Evolutionary conservation across 2,113 vertebrate genomes (phyloP), one percentile per base, ranked within the genome.

Genomic region (Actenoides lindsayi): DNA sequence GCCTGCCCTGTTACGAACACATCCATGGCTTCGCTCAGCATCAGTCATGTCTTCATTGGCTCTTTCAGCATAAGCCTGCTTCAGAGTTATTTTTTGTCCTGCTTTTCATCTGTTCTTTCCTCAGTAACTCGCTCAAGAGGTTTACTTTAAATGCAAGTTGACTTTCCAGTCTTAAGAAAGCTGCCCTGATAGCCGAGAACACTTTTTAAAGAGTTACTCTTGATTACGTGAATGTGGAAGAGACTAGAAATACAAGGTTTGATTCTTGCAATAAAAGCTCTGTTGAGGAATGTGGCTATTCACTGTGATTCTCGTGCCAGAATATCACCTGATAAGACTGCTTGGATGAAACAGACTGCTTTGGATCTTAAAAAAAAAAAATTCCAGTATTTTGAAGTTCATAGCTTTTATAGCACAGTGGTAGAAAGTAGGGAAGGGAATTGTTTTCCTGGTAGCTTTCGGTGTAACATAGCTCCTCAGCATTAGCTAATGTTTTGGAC

Each of bases 181-280:
- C 31, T 63, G 89, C 48, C 19, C 25, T 2, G 4, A 5, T 20
- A 46, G 69, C 69, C 75, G 73, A 68, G 69, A 56, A 56, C 28
- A 13, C 81, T 81, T 90, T 59, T 41, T 69, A 11, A 74, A 39
- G 21, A 89, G 54, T 50, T 90, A 28, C 60, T 70, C 31, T 63
- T 59, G 46, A 27, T 90, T 71, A 56, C 56, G 56, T 59, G 65
- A 87, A n/a, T 25, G 8, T 86, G n/a, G 68, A 70, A 76, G 44
- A 71, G 51, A 48, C 82, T 62, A 19, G 83, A 90, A 95, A 64
- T 74, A 59, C 59, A 63, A 6, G 10, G 27, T 74, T 50, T 51
- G 68, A 81, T 78, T 96, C 27, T 54, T 92, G 60, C 56, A 64
- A 12, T 68, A 46, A 78, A 78, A 96, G 69, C 73, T 90, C 62